Evolutionary conservation across 1,140 invertebrate genomes (phyloP).

Genomic region (Drosophila parabipectinata): DNA sequence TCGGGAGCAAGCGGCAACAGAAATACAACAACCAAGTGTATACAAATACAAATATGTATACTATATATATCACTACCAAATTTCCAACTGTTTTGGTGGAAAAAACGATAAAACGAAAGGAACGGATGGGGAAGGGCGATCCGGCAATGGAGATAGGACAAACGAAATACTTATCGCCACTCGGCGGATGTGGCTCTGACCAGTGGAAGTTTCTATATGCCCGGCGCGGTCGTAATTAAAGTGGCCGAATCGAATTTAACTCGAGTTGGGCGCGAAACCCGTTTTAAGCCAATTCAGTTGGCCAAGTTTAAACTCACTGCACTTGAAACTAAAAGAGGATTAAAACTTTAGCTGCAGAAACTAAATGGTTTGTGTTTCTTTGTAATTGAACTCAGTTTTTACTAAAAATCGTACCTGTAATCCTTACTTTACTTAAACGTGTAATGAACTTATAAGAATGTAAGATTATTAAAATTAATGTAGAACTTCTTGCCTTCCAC

Average conservation of each 20-base stretch:
- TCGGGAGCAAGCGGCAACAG: conserved; percentile 47
- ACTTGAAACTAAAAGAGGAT: conserved; percentile 21
- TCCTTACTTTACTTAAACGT: too few relatives aligned
- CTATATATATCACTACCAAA: conserved; percentile 46
- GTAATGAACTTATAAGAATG: too few relatives aligned
- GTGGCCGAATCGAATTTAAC: conserved; percentile 44
- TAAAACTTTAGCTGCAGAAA: conserved; percentile 26
- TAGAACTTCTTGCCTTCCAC: too few relatives aligned
- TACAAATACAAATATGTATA: conserved; percentile 9
- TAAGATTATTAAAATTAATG: too few relatives aligned
- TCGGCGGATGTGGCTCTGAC: conserved; percentile 22
- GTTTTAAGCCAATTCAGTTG: conserved; percentile 28
- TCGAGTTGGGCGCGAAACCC: conserved; percentile 20
- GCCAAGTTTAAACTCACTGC: conserved; percentile 33
- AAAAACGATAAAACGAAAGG: not conserved
- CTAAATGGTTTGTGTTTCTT: not conserved
- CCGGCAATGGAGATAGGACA: conserved; percentile 18
- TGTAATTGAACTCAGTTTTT: not conserved
- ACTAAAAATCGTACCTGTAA: not conserved
- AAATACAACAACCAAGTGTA: conserved; percentile 33
- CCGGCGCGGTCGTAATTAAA: conserved; percentile 55
- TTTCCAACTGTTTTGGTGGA: conserved; percentile 16
- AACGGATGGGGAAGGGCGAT: conserved; percentile 9
- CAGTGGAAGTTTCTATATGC: conserved; percentile 44
- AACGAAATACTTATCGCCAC: conserved; percentile 54